phyloP scores from a whole-genome alignment of 2,797 vertebrate species.

The Danionella dracula region DNA sequence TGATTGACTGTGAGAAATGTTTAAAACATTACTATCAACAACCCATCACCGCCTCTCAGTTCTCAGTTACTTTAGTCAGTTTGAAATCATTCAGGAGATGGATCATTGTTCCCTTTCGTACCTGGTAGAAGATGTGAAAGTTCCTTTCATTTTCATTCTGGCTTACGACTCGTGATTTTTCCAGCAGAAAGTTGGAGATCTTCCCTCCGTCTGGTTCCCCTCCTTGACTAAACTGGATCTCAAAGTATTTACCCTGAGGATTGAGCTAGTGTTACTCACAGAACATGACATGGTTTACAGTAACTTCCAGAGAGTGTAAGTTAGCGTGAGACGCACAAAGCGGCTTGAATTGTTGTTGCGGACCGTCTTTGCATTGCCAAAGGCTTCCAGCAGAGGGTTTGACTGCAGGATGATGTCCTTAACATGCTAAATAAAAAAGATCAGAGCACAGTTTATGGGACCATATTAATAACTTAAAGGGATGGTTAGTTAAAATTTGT shows the following conservation, averaged over 20 bases:
- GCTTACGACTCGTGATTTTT: slow-evolving; percentile 93
- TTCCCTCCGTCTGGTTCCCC: slow-evolving; percentile 94
- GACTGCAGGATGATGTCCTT: slow-evolving; percentile 98
- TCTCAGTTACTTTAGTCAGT: no score
- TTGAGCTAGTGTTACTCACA: neutral
- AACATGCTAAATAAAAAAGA: slow-evolving; percentile 75
- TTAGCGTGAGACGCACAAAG: slow-evolving; percentile 79
- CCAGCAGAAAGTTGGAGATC: slow-evolving; percentile 95
- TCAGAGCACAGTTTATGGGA: neutral
- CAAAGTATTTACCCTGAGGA: slow-evolving; percentile 92
- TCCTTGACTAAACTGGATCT: slow-evolving; percentile 96
- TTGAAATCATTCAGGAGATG: no score
- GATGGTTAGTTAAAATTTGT: no score
- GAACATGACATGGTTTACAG: neutral
- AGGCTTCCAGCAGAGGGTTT: slow-evolving; percentile 93
- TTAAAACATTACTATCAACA: no score
- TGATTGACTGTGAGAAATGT: no score
- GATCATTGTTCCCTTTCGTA: slow-evolving; percentile 52
- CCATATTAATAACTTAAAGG: no score
- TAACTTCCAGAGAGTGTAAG: neutral
- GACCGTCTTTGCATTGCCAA: slow-evolving; percentile 94
- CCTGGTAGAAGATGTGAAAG: slow-evolving; percentile 98
- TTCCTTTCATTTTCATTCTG: slow-evolving; percentile 93
- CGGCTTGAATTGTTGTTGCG: slow-evolving; percentile 98
- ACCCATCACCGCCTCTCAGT: no score